Conservation (phyloP, 2,113 vertebrate genomes). For the Elachura formosa region DNA sequence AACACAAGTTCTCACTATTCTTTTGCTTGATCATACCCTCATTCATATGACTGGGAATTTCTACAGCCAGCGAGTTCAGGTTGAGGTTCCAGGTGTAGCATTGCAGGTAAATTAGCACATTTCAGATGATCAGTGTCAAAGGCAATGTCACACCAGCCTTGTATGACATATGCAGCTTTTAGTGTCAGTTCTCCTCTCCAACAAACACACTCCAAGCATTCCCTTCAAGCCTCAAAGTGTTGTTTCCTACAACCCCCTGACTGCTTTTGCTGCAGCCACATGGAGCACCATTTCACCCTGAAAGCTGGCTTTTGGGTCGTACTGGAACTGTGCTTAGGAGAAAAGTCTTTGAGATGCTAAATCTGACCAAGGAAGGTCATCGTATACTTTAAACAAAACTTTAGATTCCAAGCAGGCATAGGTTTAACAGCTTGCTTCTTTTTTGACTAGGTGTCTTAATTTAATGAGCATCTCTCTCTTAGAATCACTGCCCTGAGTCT, state of each 20-base stretch:
- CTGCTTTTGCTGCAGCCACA: not conserved
- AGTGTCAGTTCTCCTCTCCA: not conserved
- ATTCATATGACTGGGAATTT: not conserved
- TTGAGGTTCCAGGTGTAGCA: not conserved
- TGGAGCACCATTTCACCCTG: not conserved
- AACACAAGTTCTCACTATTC: not conserved
- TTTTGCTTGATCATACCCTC: not conserved
- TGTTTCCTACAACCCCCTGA: not conserved
- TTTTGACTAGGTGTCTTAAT: not conserved
- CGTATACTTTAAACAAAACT: not conserved
- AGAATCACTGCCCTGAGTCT: not conserved
- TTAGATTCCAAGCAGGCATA: not conserved
- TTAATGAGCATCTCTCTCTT: not conserved
- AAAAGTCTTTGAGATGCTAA: not conserved
- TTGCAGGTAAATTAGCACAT: not conserved
- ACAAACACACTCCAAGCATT: not conserved
- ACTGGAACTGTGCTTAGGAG: not conserved
- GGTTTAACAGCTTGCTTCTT: not conserved
- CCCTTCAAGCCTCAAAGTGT: not conserved
- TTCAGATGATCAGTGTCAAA: not conserved
- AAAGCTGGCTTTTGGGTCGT: not conserved
- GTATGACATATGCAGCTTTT: not conserved
- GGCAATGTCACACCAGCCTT: not conserved
- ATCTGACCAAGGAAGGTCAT: not conserved
- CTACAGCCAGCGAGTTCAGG: not conserved